phyloP scores from a whole-genome alignment of 1,140 invertebrate genomes.

The Ephestia elutella region DNA sequence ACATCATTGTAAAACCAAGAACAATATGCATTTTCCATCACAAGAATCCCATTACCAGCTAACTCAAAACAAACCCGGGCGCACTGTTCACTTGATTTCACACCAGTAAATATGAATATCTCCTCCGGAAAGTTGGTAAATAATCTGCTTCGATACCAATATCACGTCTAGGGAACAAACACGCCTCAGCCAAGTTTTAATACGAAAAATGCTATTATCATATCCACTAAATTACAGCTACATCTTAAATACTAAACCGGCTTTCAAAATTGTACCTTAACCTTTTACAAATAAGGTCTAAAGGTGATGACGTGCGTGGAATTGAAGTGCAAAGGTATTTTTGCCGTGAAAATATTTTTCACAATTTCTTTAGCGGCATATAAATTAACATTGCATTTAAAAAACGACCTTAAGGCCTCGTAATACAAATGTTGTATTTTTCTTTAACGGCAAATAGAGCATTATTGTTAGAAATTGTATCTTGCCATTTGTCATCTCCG shows the following conservation, averaged over 20 bases:
- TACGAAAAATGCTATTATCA: constrained; percentile 72
- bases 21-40: neutral
- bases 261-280: constrained; percentile 28
- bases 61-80: neutral
- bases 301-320: neutral
- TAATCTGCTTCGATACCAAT: constrained; percentile 8
- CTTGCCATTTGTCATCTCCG: constrained; percentile 54
- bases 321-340: neutral
- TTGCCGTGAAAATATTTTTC: constrained; percentile 18
- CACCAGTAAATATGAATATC: neutral
- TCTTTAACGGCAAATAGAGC: neutral
- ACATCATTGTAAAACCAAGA: too few species aligned
- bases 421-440: neutral
- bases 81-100: neutral
- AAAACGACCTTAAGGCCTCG: neutral
- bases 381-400: neutral
- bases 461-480: constrained; percentile 25
- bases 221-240: constrained; percentile 30
- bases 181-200: constrained; percentile 52
- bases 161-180: constrained; percentile 7
- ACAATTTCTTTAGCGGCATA: neutral
- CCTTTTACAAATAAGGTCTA: constrained; percentile 11
- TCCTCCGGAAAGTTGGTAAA: constrained; percentile 3
- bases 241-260: neutral
- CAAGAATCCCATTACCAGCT: neutral